Evolutionary conservation across 2,888 invertebrate genomes (phyloP), one percentile per base, ranked within the genome.

Genomic region (Blomia tropicalis): DNA sequence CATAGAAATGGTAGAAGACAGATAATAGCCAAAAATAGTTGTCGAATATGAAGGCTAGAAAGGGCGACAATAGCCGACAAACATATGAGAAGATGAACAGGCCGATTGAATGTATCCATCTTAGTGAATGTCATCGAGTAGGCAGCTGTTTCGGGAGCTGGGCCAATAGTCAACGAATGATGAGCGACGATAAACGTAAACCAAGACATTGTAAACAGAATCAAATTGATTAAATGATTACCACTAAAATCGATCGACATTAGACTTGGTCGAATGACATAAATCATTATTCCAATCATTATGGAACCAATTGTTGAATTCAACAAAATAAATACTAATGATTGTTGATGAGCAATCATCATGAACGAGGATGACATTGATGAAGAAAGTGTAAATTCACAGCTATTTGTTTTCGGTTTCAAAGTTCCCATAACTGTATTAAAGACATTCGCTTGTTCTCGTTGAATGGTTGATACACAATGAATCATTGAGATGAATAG

Each of bases 121-220:
- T 29, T n/a, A n/a, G 27, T 29, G 36, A 41, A 41, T n/a, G 30
- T 58, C 17, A 56, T 62, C 4, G 62, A 62, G 30, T 62, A 62
- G 7, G 62, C 56, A 17, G 62, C 54, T 1, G 62, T 54, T 41
- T 62, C 62, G 29, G 62, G 62, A n/a, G 62, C 41, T 54, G 62
- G 25, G 25, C 62, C 54, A 4, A 25, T 27, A 14, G 54, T 62
- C 56, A 62, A 27, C 11, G 62, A 62, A 27, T 56, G 25, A 27
- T 62, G 62, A 7, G 23, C 29, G 1, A 54, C 29, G 17, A 41
- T 56, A 41, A 62, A 41, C 5, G 62, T 56, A 1, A 62, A 54
- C 43, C 54, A 62, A 19, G n/a, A 22, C 11, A 58, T 4, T 27
- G 19, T 1, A 22, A 58, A 60, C 5, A 54, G n/a, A 23, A 22